phyloP scores from a whole-genome alignment of 2,888 invertebrate genomes.

The Leptogaster cylindrica region DNA sequence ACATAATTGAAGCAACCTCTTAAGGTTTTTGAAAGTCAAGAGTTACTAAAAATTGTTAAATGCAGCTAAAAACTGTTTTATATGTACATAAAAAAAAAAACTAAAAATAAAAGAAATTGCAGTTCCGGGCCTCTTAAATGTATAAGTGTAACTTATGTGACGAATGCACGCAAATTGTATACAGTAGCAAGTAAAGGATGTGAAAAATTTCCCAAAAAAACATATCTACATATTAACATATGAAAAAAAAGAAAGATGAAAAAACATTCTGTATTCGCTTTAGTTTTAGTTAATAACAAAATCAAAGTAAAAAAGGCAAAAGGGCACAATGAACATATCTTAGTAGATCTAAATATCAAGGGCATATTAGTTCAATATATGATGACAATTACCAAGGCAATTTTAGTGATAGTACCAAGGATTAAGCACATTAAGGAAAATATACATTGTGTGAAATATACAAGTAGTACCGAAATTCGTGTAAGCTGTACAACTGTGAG shows the following conservation, averaged over 20 bases:
- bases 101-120: too few species aligned
- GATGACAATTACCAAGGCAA: constrained; percentile 11
- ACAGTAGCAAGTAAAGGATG: too few species aligned
- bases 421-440: constrained; percentile 36
- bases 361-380: not conserved
- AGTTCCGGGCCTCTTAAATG: too few species aligned
- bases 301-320: constrained; percentile 21
- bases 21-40: too few species aligned
- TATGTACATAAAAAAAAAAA: too few species aligned
- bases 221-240: not conserved
- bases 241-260: not conserved
- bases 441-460: constrained; percentile 13
- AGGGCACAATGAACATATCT: constrained; percentile 45
- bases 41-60: too few species aligned
- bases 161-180: too few species aligned
- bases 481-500: constrained; percentile 31
- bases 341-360: constrained; percentile 31
- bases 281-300: not conserved
- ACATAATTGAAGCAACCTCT: too few species aligned
- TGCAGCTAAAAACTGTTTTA: too few species aligned
- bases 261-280: not conserved
- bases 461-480: constrained; percentile 21
- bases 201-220: too few species aligned
- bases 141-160: too few species aligned
- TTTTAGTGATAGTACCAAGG: constrained; percentile 12